Conservation (phyloP, 2,888 invertebrate genomes). For the Heteromyza rotundicornis region DNA sequence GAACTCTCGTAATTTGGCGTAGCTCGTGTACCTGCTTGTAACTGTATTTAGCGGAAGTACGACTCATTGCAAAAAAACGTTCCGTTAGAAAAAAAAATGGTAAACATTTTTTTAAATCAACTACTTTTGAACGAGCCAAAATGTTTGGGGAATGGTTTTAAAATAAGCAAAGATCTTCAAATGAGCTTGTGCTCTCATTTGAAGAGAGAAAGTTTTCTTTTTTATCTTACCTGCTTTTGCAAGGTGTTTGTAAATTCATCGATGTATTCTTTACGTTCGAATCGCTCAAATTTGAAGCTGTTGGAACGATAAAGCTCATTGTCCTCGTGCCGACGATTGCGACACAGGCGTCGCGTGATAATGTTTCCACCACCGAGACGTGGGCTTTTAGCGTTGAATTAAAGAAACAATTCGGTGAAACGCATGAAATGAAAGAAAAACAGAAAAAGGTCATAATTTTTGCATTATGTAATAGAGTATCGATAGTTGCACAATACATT, state of each 20-base stretch:
- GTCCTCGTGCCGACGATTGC: constrained; percentile 75
- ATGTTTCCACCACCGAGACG: constrained; percentile 61
- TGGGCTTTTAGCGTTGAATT: constrained; percentile 42
- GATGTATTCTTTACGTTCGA: constrained; percentile 73
- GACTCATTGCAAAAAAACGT: too few relatives aligned
- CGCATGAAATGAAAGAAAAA: constrained; percentile 3
- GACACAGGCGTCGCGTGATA: constrained; percentile 76
- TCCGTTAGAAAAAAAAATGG: too few relatives aligned
- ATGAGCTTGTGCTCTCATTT: background rate
- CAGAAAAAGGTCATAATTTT: background rate
- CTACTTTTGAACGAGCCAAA: too few relatives aligned
- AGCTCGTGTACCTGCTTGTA: too few relatives aligned
- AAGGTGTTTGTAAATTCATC: constrained; percentile 67
- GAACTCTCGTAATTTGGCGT: too few relatives aligned
- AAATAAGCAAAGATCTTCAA: too few relatives aligned
- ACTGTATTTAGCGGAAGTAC: too few relatives aligned
- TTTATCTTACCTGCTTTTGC: constrained; percentile 78
- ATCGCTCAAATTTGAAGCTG: constrained; percentile 87
- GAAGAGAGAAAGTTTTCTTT: too few relatives aligned
- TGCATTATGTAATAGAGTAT: background rate
- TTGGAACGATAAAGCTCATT: constrained; percentile 87
- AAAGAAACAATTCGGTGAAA: background rate
- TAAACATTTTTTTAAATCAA: too few relatives aligned
- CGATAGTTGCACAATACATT: too few relatives aligned
- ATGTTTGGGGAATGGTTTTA: background rate